Evolutionary conservation across 2,113 vertebrate species (phyloP), one percentile per base, ranked within the genome.

Genomic region (Caretta caretta): DNA sequence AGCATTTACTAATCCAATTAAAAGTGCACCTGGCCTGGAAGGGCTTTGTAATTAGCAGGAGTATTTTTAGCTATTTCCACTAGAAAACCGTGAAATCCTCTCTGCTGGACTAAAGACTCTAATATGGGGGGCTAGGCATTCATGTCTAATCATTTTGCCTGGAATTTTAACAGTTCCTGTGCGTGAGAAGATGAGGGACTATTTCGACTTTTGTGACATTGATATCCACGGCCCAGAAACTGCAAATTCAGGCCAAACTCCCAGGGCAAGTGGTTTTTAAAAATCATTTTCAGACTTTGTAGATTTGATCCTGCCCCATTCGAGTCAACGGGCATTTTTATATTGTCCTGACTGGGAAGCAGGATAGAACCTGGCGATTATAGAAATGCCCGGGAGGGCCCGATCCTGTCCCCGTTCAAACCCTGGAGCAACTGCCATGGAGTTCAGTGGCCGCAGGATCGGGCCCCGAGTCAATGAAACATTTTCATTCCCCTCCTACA

Each of bases 21-120:
- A 97, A 96, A 84, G 92, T 91, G 96, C 98, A 97, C 97, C 98
- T 97, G 94, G 98, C 92, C 97, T 86, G 90, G 97, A 94, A 95
- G 96, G 89, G 89, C 81, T 84, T 84, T 97, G 94, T 97, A 97
- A 98, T 98, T 98, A 97, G 96, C 97, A 96, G 96, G 93, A 96
- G 93, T 94, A 86, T 97, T 98, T 97, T 93, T 93, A 97, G 93
- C 91, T 92, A 94, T 97, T 97, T 97, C 96, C 93, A 97, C 93
- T 95, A 97, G 95, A 97, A 97, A 96, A 97, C 96, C 98, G 90
- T 95, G 96, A 97, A 97, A 98, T 97, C 92, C 93, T 90, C 96
- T 97, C 91, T 94, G 94, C 83, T 90, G 95, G 88, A 92, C 83
- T 75, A 86, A 96, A 91, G 91, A 91, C 95, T 86, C 90, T 56